These are phyloP conservation scores for Rhagium mordax DNA, from an alignment of 2,888 invertebrate genomes.

Conservation along the genomic window DNA sequence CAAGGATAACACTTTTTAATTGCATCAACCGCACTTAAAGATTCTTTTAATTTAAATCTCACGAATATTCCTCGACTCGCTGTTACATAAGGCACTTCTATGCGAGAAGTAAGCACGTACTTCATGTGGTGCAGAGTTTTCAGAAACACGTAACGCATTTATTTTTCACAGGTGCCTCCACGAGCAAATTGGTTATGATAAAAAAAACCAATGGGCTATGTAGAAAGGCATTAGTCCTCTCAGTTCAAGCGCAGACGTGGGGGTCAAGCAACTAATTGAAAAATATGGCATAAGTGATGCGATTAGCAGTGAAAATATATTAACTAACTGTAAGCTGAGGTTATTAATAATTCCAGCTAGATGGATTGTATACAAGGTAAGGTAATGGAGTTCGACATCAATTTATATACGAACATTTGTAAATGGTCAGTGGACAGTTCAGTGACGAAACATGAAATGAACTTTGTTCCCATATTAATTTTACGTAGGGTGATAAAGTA, in stretches of 20 bases:
- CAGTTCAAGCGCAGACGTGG: slow-evolving; percentile 55
- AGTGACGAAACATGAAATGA: slow-evolving; percentile 23
- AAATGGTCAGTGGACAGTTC: slow-evolving; percentile 27
- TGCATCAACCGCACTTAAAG: no score
- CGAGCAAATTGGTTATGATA: not conserved
- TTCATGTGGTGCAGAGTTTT: not conserved
- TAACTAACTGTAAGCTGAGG: slow-evolving; percentile 50
- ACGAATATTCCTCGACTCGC: no score
- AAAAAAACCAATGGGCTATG: slow-evolving; percentile 8
- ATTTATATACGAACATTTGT: slow-evolving; percentile 23
- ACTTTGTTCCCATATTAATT: slow-evolving; percentile 40
- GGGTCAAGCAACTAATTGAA: slow-evolving; percentile 58
- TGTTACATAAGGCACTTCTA: not conserved
- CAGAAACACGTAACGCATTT: not conserved
- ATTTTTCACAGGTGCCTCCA: not conserved
- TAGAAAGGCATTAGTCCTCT: slow-evolving; percentile 22
- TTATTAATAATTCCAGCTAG: slow-evolving; percentile 51
- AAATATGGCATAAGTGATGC: slow-evolving; percentile 58
- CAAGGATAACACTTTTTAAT: no score
- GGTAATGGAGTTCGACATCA: slow-evolving; percentile 51
- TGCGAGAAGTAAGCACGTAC: not conserved
- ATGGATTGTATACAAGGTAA: slow-evolving; percentile 48
- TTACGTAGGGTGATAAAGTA: slow-evolving; percentile 36
- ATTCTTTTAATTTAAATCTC: no score
- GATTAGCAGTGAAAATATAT: slow-evolving; percentile 60